Evolutionary conservation across 1,140 invertebrate species (phyloP).

Genomic region (Drosophila bifasciata): DNA sequence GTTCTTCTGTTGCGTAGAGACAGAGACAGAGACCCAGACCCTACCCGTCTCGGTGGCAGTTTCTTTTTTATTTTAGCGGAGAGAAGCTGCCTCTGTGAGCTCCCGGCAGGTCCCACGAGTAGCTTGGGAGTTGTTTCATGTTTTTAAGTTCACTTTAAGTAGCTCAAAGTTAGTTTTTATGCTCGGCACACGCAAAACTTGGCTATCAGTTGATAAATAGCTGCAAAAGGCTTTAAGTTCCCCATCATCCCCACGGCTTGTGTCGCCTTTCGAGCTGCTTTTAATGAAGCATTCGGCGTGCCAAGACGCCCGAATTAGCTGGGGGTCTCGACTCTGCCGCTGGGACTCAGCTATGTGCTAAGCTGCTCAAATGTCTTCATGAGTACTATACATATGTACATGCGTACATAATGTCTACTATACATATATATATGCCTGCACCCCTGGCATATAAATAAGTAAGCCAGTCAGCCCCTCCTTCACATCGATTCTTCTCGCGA

Average conservation of each 20-base stretch:
- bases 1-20: conserved; percentile 7
- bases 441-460: background rate
- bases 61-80: no score
- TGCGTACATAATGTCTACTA: background rate
- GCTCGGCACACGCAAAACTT: conserved; percentile 74
- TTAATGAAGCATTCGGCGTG: conserved; percentile 72
- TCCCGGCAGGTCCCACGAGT: no score
- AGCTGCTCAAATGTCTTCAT: conserved; percentile 29
- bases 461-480: no score
- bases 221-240: conserved; percentile 65
- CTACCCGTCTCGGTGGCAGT: background rate
- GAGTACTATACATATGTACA: conserved; percentile 16
- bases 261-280: conserved; percentile 32
- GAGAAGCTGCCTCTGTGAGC: no score
- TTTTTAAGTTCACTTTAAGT: conserved; percentile 79
- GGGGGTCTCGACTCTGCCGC: conserved; percentile 15
- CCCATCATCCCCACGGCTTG: background rate
- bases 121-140: conserved; percentile 72
- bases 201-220: conserved; percentile 77
- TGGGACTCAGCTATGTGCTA: conserved; percentile 10
- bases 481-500: conserved; percentile 10
- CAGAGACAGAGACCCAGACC: background rate
- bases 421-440: conserved; percentile 4
- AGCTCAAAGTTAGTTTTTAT: conserved; percentile 79
- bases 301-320: conserved; percentile 61